A percentile compares a stretch with the other conserved stretches of the same genome.
Evolutionary conservation across 2,113 vertebrate species (phyloP).

Genomic region (Daboia siamensis): DNA sequence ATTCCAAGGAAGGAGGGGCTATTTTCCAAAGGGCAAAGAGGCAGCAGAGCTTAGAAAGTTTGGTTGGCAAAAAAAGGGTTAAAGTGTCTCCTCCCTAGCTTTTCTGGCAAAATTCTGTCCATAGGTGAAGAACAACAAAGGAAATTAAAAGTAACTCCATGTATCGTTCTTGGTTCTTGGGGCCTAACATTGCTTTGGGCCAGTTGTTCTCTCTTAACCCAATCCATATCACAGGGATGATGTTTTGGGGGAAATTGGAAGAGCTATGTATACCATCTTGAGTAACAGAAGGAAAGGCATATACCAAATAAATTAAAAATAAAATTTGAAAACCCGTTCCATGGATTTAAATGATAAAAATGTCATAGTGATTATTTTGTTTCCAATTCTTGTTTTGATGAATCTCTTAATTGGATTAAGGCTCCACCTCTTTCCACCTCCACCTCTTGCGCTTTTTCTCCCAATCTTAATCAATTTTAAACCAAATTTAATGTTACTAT

Average conservation of each 20-base stretch:
- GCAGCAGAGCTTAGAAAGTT: background rate
- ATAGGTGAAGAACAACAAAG: background rate
- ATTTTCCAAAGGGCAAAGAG: background rate
- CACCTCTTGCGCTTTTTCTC: too few relatives aligned
- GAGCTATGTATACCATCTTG: background rate
- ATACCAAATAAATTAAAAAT: background rate
- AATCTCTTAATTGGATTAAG: background rate
- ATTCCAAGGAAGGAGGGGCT: too few relatives aligned
- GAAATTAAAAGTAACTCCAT: background rate
- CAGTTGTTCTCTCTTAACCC: background rate
- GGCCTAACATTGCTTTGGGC: background rate
- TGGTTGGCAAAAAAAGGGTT: background rate
- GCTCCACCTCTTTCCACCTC: too few relatives aligned
- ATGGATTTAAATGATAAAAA: background rate
- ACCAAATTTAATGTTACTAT: too few relatives aligned
- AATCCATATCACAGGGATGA: background rate
- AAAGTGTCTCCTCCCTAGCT: background rate
- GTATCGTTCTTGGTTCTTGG: background rate
- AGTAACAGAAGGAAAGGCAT: background rate
- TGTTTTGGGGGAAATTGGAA: background rate
- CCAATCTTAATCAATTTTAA: too few relatives aligned
- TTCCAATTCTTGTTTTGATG: background rate
- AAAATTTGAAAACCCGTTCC: background rate
- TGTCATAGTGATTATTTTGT: background rate
- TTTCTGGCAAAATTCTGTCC: background rate